Evolutionary conservation across 1,140 invertebrate genomes (phyloP), one percentile per base, ranked within the genome.

Genomic region (Arctopsyche grandis): DNA sequence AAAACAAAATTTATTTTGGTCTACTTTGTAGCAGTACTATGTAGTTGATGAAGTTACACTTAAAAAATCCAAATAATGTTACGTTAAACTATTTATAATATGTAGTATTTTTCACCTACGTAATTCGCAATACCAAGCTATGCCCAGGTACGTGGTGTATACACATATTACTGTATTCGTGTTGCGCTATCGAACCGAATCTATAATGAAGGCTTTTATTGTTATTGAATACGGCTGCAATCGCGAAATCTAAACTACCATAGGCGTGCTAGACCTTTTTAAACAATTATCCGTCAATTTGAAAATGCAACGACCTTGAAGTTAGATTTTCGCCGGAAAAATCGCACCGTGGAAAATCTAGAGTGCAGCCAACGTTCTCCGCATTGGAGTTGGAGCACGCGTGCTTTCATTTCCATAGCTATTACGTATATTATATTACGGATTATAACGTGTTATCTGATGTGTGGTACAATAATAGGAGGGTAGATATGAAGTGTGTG

Each of bases 391-490:
- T 29, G 24, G 9, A 22, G 24, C 63, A 66, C 21, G 24, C 24
- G 12, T 12, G 48, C 48, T 52, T 52, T 52, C 1, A 10, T 52
- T 52, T 16, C 12, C 3, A 52, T 52, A 16, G 44, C 12, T 46
- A 46, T 46, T 46, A 7, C 12, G 5, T 12, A 46, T 46, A 46
- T 46, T 46, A 14, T 52, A 14, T 14, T 52, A 5, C 48, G 12
- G 10, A 12, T 52, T 38, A 38, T 38, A 38, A 38, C 9, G 19
- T 12, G 52, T 77, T 81, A 81, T 81, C 80, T 73, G 80, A 79
- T 81, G 76, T 75, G 29, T 70, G 56, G 5, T 60, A 38, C 56
- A 19, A 16, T n/a, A 21, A 21, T 60, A 19, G 21, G 21, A 60
- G 21, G 56, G 56, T 38, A 38, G 29, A 38, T 38, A 38, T 52